Evolutionary conservation across 1,140 invertebrate species (phyloP), one percentile per base, ranked within the genome.

Genomic region (Aplysia californica): DNA sequence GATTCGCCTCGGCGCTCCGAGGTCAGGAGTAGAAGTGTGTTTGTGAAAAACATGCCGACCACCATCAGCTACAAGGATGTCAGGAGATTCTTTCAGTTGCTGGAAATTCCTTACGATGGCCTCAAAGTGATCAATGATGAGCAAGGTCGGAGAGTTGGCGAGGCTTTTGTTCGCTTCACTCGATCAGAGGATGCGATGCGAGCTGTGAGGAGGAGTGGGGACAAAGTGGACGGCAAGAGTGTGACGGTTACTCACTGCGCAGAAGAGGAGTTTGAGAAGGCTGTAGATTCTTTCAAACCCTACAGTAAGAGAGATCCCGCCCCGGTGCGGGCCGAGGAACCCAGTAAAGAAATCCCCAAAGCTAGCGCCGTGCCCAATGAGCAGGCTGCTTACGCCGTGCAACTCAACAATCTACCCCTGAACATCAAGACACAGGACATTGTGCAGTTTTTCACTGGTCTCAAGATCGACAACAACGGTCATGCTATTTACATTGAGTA

Each of bases 41-140:
- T 76, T 50, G 77, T 86, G 0, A 82, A 82, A 71, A 84, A 84
- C 68, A 69, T 90, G 38, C 83, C 85, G n/a, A 18, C 31, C 2
- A 81, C 77, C 38, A 79, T 84, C 31, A 82, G 70, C 65, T 89
- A 86, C 58, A 93, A 91, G 75, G 95, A 97, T 83, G 90, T 98
- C 0, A 90, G 95, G 18, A 92, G 94, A 68, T 94, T 96, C 77
- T 97, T 98, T 85, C 91, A 92, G 4, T 93, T 93, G 10, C 92
- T 94, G 67, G 93, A 93, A 82, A 95, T 97, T 50, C 93, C 94
- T 15, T 94, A 94, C 77, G 94, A 95, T 83, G 95, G 95, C 3
- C 92, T 98, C 38, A 97, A 97, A 88, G 91, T 97, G 80, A 93
- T 96, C 10, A 95, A 94, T 84, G 94, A 96, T 80, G 92, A 93